Base-by-base conservation (phyloP, 2,113 vertebrate species). In the Myanophis thanlyinensis region DNA sequence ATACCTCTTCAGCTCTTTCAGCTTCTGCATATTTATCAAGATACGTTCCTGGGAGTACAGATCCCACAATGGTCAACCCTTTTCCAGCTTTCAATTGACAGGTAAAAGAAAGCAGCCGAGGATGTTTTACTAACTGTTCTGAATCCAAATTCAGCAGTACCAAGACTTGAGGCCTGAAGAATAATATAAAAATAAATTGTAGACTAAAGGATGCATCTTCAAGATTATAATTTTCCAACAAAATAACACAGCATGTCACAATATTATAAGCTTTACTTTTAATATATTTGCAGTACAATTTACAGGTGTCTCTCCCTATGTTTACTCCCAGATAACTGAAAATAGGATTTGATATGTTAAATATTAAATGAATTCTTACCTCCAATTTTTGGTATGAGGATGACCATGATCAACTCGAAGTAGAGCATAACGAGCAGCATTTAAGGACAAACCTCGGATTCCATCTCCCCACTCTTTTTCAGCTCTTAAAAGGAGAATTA, bases 381-480 rank as follows among this genome's bases (percentile, higher is more conserved):
- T 98, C 99, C 99, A 99, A 97, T 99, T 99, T 97, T 99, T 99
- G 27, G 99, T 99, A 97, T 99, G 99, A 15, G 98, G 99, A 2
- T 98, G 98, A 0, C 98, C 98, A 0, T 99, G 98, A 94, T 99
- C 99, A 20, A 99, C 97, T 4, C 98, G 98, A 93, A 99, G 98
- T 48, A 99, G 98, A 90, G 99, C 99, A 0, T 98, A 99, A 87
- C 98, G 99, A 91, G 99, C 99, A 0, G 99, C 99, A 0, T 99
- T 99, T 12, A 99, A 98, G 0, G 99, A 99, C 88, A 99, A 96
- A 0, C 99, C 99, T 1, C 98, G 94, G 94, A 99, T 99, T 52
- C 99, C 99, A 12, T 99, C 99, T 0, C 99, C 99, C 99, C 99
- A 99, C 94, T 99, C 99, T 94, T 99, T 99, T 97, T 99, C 99